A percentile compares a stretch with the other conserved stretches of the same genome.
Conservation (phyloP, 1,140 invertebrate genomes). For the Mya arenaria region DNA sequence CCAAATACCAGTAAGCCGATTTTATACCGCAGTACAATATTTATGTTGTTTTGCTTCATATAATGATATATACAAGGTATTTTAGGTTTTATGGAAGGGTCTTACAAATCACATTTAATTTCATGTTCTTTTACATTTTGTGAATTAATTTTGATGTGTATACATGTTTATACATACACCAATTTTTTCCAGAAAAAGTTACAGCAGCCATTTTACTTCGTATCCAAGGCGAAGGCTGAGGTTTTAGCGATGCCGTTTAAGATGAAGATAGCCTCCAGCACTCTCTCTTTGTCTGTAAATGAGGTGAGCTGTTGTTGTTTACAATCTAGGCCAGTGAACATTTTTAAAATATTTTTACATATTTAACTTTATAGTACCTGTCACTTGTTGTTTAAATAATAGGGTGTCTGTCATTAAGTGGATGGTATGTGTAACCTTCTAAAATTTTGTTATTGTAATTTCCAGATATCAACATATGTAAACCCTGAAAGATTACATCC, state of each 20-base stretch:
- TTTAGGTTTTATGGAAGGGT: too few relatives aligned
- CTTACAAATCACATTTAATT: too few relatives aligned
- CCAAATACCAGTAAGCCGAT: too few relatives aligned
- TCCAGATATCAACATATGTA: constrained; percentile 67
- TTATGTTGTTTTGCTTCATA: too few relatives aligned
- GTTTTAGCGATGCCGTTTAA: constrained; percentile 64
- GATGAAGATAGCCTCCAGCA: constrained; percentile 49
- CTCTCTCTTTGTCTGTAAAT: constrained; percentile 38
- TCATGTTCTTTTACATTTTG: too few relatives aligned
- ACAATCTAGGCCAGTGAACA: background rate
- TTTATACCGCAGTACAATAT: too few relatives aligned
- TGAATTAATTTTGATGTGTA: too few relatives aligned
- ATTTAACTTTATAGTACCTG: background rate
- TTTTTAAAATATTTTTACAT: background rate
- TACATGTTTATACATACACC: too few relatives aligned
- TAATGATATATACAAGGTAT: too few relatives aligned
- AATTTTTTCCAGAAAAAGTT: constrained; percentile 63
- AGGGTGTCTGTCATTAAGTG: background rate
- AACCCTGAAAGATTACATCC: constrained; percentile 66
- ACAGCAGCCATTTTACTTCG: constrained; percentile 55
- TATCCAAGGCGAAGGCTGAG: constrained; percentile 57
- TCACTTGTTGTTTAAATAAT: background rate
- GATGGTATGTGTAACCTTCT: too few relatives aligned
- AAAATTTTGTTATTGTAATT: background rate
- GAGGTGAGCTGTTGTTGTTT: too few relatives aligned